Conservation (phyloP, 1,140 invertebrate genomes). For the Drosophila seguyi region DNA sequence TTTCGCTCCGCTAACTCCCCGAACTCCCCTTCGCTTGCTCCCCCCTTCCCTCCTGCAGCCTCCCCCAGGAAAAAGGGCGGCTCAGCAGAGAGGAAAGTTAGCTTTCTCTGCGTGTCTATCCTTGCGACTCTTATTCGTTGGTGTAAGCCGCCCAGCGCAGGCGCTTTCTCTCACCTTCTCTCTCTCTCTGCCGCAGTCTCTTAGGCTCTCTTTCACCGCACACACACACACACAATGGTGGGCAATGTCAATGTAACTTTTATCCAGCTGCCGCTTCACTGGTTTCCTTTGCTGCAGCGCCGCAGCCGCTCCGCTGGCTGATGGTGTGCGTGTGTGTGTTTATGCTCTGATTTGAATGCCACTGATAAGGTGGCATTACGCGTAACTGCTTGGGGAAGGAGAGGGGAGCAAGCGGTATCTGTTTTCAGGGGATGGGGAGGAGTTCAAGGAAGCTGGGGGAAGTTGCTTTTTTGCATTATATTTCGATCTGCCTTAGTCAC, state of each 20-base stretch:
- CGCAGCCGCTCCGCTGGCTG: slow-evolving; percentile 8
- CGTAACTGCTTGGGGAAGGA: slow-evolving; percentile 9
- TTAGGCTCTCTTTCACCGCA: slow-evolving; percentile 16
- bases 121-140: slow-evolving; percentile 51
- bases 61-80: slow-evolving; percentile 52
- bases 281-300: slow-evolving; percentile 71
- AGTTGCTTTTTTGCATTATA: slow-evolving; percentile 61
- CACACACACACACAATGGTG: slow-evolving; percentile 21
- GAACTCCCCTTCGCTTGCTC: not conserved
- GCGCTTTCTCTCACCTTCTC: slow-evolving; percentile 60
- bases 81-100: slow-evolving; percentile 39
- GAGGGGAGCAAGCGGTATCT: not conserved
- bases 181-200: slow-evolving; percentile 31
- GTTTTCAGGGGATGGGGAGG: not conserved
- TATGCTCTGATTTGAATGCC: slow-evolving; percentile 80
- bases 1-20: slow-evolving; percentile 28
- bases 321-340: slow-evolving; percentile 47
- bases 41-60: not conserved
- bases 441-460: not conserved
- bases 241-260: slow-evolving; percentile 83
- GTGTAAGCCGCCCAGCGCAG: slow-evolving; percentile 50
- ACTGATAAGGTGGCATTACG: slow-evolving; percentile 78
- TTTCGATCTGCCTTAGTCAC: slow-evolving; percentile 73
- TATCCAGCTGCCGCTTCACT: slow-evolving; percentile 80
- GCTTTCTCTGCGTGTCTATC: slow-evolving; percentile 51